A percentile compares a stretch with the other conserved stretches of the same genome.
phyloP scores from a whole-genome alignment of 2,113 vertebrate species.

The Ictalurus furcatus region DNA sequence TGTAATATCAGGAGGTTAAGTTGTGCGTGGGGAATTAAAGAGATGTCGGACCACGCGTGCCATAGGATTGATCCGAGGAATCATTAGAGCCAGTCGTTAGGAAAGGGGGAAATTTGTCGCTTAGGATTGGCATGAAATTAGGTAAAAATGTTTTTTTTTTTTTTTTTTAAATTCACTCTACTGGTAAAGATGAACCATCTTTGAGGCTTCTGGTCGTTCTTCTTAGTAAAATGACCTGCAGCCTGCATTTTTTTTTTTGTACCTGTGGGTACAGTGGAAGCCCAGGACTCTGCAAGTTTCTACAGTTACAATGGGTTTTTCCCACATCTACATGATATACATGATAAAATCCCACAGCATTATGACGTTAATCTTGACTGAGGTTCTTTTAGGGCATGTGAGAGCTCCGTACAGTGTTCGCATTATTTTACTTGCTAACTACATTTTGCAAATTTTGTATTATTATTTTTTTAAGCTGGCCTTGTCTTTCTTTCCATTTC shows the following conservation, averaged over 20 bases:
- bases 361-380: constrained; percentile 2
- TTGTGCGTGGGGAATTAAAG: not conserved
- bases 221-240: not conserved
- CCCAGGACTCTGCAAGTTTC: not conserved
- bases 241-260: not conserved
- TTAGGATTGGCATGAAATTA: not conserved
- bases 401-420: not conserved
- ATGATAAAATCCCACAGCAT: not conserved
- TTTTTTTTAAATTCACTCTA: no score
- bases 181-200: not conserved
- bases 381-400: not conserved
- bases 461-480: not conserved
- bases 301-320: not conserved
- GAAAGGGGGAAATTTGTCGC: not conserved
- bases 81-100: not conserved
- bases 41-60: not conserved
- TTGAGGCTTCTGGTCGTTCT: not conserved
- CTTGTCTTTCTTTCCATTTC: not conserved
- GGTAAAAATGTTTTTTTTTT: no score
- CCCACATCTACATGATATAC: not conserved
- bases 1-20: not conserved
- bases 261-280: not conserved
- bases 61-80: not conserved
- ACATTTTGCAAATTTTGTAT: not conserved
- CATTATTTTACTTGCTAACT: not conserved